Base-by-base conservation (phyloP, 2,888 invertebrate species). In the Pterobdella sp. region DNA sequence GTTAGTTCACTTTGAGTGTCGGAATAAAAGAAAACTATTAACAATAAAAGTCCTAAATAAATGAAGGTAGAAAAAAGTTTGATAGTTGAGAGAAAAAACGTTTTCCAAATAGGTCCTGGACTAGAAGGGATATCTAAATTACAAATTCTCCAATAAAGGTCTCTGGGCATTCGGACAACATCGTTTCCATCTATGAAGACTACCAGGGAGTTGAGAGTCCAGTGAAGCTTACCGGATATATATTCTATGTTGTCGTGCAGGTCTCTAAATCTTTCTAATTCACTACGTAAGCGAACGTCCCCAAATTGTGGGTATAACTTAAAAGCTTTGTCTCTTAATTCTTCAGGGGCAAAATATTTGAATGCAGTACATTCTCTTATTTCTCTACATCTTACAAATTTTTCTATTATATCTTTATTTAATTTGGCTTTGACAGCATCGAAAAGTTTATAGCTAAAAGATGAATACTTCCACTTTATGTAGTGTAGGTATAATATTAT, bases 1-100 rank as follows among this genome's bases (percentile, higher is more conserved):
- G 3, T 65, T 29, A 31, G 18, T n/a, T 49, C 79, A 34, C 67
- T 73, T 60, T 78, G 78, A 1, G 80, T 79, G 68, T 80, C 80
- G 32, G 81, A 81, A 76, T 81, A 82, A 1, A 81, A 80, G 79
- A 81, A 80, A 49, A 82, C 80, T 26, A 82, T 80, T 49, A 82
- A 77, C 78, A 81, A 79, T 0, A 83, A 81, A 75, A 83, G 81
- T 68, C 80, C 78, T 0, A 83, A 76, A 75, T 82, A 82, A 1
- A 81, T 74, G 0, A 82, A 80, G 74, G 82, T 81, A 35, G 80
- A 80, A 56, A 80, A 76, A 74, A 83, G 81, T 75, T 81, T 80
- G 26, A 79, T 80, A 3, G 81, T 81, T 18, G 81, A 81, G 31
- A 78, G 76, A 14, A 81, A 74, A 1, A 82, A 77, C 73, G 81